Evolutionary conservation across 1,140 invertebrate species (phyloP), one percentile per base, ranked within the genome.

Genomic region (Drosophila bipectinata): DNA sequence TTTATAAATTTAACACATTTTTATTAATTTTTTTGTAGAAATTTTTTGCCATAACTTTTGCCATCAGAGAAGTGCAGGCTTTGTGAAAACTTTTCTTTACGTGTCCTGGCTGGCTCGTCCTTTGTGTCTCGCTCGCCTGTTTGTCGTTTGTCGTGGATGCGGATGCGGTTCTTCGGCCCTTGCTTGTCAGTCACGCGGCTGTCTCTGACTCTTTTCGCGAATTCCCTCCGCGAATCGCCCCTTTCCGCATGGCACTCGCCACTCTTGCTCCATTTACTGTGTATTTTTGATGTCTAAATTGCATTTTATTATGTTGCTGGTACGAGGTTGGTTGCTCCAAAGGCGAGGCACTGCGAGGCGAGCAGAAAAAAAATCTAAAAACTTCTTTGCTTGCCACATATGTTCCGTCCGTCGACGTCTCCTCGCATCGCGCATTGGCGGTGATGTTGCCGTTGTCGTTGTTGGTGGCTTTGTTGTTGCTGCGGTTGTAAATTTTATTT

Each of bases 401-500:
- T 82, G 82, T 60, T 76, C 49, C 60, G 26, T 58, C 28, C 30
- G 44, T 39, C 34, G 2, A 4, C 34, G 0, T 12, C 6, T 28
- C 39, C 12, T n/a, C 12, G 4, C n/a, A 41, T 41, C n/a, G 39
- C 39, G 41, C 41, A 44, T 44, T 44, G 41, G 41, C 41, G 41
- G 8, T 7, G 14, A 44, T 44, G 41, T 44, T 44, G 41, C 41
- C 41, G 37, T 52, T 66, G 60, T 39, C 54, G 57, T 26, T 66
- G 44, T 45, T 68, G 77, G 45, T 69, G 69, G 45, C 74, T 59
- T 76, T 88, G 83, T 18, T 44, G 41, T 88, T 87, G 83, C 88
- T 88, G 83, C 67, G 83, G 83, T 88, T 88, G 84, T 83, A 88
- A 88, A 88, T 88, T 88, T 88, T 88, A 88, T 88, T 88, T 88